A percentile compares a stretch with the other conserved stretches of the same genome.
These are phyloP conservation scores for Trissonchulus sp. DNA, from an alignment of 2,888 invertebrate species.

Conservation along the genomic window DNA sequence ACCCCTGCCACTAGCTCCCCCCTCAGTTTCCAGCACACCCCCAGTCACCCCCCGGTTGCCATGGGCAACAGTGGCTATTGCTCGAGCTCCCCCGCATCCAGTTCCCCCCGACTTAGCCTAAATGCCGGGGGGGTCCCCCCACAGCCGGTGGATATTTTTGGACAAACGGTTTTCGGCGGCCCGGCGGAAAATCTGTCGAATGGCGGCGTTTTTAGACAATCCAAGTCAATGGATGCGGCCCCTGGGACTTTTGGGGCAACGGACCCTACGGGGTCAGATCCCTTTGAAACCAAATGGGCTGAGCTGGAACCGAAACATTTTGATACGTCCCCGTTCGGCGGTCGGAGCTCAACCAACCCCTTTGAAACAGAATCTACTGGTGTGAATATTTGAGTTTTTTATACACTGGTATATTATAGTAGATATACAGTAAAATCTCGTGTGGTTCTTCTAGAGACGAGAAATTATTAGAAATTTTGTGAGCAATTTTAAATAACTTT, in stretches of 20 bases:
- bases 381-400: conserved; percentile 53
- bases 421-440: too few species aligned
- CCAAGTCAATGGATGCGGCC: too few species aligned
- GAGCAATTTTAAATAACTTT: too few species aligned
- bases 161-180: background rate
- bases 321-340: background rate
- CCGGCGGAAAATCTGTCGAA: background rate
- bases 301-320: conserved; percentile 14
- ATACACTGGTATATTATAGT: too few species aligned
- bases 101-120: too few species aligned
- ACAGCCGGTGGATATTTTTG: conserved; percentile 9
- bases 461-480: too few species aligned
- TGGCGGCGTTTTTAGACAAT: too few species aligned
- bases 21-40: conserved; percentile 12
- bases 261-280: conserved; percentile 55
- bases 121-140: too few species aligned
- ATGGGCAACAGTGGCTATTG: background rate
- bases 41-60: background rate
- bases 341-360: background rate
- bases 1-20: too few species aligned
- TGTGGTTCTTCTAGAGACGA: too few species aligned
- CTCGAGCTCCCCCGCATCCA: background rate
- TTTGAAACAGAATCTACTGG: background rate
- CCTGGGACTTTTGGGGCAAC: background rate
- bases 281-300: conserved; percentile 24